phyloP scores from a whole-genome alignment of 2,888 invertebrate species.

The Gryllus longicercus region DNA sequence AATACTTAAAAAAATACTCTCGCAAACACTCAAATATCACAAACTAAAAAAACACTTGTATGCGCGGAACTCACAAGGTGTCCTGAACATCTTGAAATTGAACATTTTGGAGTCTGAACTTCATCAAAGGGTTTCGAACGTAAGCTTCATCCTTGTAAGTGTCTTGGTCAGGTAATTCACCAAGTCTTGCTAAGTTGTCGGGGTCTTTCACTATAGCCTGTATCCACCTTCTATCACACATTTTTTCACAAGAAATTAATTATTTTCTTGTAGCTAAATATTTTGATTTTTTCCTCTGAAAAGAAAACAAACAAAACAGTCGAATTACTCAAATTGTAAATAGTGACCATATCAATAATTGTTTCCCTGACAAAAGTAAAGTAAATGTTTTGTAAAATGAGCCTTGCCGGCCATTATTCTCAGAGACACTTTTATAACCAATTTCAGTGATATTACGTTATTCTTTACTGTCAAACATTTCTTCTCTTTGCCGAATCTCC shows the following conservation, averaged over 20 bases:
- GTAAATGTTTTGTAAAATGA: too few relatives aligned
- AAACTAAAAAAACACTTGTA: not conserved
- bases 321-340: not conserved
- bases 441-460: too few relatives aligned
- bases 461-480: too few relatives aligned
- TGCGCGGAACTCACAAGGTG: not conserved
- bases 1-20: too few relatives aligned
- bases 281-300: not conserved
- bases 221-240: not conserved
- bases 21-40: not conserved
- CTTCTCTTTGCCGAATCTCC: too few relatives aligned
- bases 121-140: not conserved
- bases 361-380: not conserved
- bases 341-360: not conserved
- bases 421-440: too few relatives aligned
- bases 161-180: not conserved
- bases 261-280: too few relatives aligned
- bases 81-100: not conserved
- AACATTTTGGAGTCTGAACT: not conserved
- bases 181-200: not conserved
- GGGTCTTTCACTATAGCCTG: slow-evolving; percentile 4
- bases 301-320: not conserved
- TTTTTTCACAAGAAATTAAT: not conserved
- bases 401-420: too few relatives aligned
- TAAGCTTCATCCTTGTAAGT: not conserved